A percentile compares a stretch with the other conserved stretches of the same genome.
Conservation (phyloP, 2,797 vertebrate species). For the Gymnothorax reevesii region DNA sequence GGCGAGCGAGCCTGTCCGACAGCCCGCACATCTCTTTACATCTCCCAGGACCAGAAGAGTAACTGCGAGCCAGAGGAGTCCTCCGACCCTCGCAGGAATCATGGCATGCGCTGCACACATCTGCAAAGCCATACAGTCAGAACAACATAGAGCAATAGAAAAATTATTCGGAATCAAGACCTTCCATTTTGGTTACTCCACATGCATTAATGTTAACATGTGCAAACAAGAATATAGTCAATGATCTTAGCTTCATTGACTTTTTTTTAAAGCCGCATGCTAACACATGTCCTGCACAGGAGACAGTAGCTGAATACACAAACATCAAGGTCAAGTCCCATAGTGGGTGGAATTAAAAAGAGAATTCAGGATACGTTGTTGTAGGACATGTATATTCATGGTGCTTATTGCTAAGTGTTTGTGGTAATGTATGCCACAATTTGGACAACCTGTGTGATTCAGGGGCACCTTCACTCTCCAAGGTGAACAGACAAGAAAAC, state of each 20-base stretch:
- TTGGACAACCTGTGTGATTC: neutral
- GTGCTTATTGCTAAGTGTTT: neutral
- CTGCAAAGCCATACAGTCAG: constrained; percentile 40
- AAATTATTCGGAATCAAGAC: neutral
- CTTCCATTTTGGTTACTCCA: neutral
- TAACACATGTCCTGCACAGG: neutral
- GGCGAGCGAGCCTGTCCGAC: constrained; percentile 53
- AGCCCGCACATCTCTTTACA: constrained; percentile 48
- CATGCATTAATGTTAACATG: neutral
- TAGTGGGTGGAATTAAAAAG: neutral
- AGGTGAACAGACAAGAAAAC: too few species aligned
- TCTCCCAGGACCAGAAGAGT: constrained; percentile 39
- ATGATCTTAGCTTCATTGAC: neutral
- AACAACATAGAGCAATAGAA: neutral
- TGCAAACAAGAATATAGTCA: neutral
- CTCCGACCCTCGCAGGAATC: constrained; percentile 39
- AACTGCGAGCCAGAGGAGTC: constrained; percentile 42
- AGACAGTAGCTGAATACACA: neutral
- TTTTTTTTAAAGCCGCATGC: neutral
- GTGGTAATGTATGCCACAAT: neutral
- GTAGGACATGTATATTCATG: neutral
- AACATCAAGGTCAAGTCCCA: neutral
- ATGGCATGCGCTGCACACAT: constrained; percentile 49
- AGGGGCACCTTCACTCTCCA: too few species aligned
- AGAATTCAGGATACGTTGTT: neutral